A percentile compares a stretch with the other conserved stretches of the same genome.
Evolutionary conservation across 2,797 vertebrate species (phyloP).

Genomic region (Anas capensis): DNA sequence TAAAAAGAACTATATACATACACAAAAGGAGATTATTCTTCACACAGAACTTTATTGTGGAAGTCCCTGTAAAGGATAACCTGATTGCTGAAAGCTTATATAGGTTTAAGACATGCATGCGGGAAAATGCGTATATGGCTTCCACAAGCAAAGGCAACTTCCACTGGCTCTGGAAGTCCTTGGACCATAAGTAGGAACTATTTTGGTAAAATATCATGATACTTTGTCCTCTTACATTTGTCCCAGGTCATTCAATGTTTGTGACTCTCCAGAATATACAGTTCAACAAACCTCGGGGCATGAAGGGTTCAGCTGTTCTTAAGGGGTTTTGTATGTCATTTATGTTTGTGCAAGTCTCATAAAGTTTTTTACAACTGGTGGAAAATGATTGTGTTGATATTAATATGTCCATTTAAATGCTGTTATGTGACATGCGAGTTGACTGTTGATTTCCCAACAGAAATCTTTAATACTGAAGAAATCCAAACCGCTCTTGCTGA

Average conservation of each 20-base stretch:
- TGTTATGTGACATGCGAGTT: not conserved
- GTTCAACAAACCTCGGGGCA: not conserved
- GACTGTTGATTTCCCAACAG: not conserved
- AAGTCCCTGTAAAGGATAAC: not conserved
- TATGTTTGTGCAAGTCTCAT: not conserved
- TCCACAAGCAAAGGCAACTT: not conserved
- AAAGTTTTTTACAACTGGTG: not conserved
- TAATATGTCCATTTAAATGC: not conserved
- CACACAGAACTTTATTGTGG: not conserved
- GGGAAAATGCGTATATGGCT: not conserved
- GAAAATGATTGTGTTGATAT: not conserved
- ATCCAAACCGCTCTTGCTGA: not conserved
- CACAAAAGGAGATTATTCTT: not conserved
- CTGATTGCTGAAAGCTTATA: not conserved
- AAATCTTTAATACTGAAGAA: not conserved
- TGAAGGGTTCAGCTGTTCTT: not conserved
- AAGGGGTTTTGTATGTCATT: not conserved
- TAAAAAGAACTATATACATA: not conserved
- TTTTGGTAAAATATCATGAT: not conserved
- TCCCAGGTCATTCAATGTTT: not conserved
- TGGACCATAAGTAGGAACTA: not conserved
- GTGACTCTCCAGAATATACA: not conserved
- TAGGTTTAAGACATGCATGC: rapidly evolving
- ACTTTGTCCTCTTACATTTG: not conserved
- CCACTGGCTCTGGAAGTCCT: not conserved